Conservation (phyloP, 2,113 vertebrate genomes). For the Hiodon alosoides region DNA sequence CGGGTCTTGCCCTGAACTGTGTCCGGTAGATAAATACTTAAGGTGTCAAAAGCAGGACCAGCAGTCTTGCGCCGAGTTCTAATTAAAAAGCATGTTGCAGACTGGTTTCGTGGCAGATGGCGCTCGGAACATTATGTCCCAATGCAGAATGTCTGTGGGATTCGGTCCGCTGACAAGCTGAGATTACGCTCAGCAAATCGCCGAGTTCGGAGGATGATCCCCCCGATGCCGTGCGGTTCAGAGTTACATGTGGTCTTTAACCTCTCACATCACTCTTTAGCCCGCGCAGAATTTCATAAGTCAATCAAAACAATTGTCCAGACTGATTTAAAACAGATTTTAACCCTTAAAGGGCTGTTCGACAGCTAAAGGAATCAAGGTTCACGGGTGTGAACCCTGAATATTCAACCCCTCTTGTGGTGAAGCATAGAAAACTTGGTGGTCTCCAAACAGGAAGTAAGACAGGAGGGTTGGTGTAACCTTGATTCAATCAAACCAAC, state of each 20-base stretch:
- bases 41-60: conserved; percentile 54
- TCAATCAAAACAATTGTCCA: neutral
- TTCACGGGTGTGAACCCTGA: neutral
- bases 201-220: neutral
- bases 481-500: no score
- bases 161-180: neutral
- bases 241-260: neutral
- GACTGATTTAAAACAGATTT: neutral
- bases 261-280: neutral
- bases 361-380: neutral
- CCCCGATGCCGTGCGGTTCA: neutral
- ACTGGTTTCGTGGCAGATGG: conserved; percentile 14
- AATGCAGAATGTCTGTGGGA: neutral
- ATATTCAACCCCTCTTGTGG: no score
- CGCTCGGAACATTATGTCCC: conserved; percentile 6
- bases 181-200: conserved; percentile 1
- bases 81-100: conserved; percentile 43
- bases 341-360: no score
- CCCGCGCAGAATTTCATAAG: neutral
- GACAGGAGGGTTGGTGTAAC: no score
- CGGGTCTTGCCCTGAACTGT: conserved; percentile 44
- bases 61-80: conserved; percentile 43
- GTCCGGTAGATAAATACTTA: conserved; percentile 52
- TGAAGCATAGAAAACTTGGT: no score
- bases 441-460: no score